Evolutionary conservation across 2,888 invertebrate species (phyloP).

Genomic region (Zaprionus lineosus): DNA sequence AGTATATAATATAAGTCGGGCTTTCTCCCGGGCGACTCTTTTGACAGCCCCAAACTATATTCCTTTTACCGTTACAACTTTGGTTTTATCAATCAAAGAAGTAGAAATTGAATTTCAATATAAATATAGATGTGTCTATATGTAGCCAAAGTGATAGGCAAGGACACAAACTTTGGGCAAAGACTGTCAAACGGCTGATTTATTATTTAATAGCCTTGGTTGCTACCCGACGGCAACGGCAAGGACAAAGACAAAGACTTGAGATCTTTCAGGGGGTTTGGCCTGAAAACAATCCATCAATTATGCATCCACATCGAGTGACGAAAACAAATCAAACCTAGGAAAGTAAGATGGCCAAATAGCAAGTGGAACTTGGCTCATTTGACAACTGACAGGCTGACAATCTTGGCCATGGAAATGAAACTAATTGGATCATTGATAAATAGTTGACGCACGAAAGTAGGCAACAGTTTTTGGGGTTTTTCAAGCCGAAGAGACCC

Average conservation of each 20-base stretch:
- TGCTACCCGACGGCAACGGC: slow-evolving; percentile 5
- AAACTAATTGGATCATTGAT: slow-evolving; percentile 62
- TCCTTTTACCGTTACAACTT: neutral
- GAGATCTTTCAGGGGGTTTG: too few species aligned
- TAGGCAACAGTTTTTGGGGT: slow-evolving; percentile 16
- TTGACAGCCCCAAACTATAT: too few species aligned
- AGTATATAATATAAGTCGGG: too few species aligned
- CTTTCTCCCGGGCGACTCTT: too few species aligned
- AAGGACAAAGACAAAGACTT: too few species aligned
- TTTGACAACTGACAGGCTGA: slow-evolving; percentile 68
- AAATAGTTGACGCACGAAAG: slow-evolving; percentile 48
- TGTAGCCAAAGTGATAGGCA: slow-evolving; percentile 8
- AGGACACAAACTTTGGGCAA: slow-evolving; percentile 32
- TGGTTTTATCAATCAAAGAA: slow-evolving; percentile 41
- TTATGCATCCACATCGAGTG: slow-evolving; percentile 58
- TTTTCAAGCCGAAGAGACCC: too few species aligned
- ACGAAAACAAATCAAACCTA: slow-evolving; percentile 59
- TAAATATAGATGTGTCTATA: too few species aligned
- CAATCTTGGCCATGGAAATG: slow-evolving; percentile 45
- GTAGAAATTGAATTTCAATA: slow-evolving; percentile 53
- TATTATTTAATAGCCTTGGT: slow-evolving; percentile 57
- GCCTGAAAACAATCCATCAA: slow-evolving; percentile 65
- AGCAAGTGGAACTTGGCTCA: slow-evolving; percentile 32
- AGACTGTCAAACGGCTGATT: slow-evolving; percentile 57
- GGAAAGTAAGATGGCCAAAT: slow-evolving; percentile 25